Base-by-base conservation (phyloP, 35 echinoderm and acorn worm species). In the Heliocidaris erythrogramma region DNA sequence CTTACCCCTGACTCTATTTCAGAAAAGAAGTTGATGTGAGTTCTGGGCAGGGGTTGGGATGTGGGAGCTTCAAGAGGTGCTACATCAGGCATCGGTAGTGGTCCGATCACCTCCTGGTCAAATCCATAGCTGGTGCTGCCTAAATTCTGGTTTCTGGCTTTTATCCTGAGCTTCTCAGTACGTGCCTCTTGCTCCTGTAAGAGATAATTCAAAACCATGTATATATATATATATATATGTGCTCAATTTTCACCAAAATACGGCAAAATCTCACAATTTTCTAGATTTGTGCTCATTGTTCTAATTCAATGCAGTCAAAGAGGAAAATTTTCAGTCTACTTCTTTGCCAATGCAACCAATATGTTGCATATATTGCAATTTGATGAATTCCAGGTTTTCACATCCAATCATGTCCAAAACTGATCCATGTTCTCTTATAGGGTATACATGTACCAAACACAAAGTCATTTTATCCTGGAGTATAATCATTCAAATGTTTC, bases 131-230 rank as follows among this genome's bases (percentile, higher is more conserved):
- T 21, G 65, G 21, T 18, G 8, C 8, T 78, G 65, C 60, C 31
- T 47, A 65, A 24, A 94, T 18, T 85, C 47, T 94, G 95, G 21
- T 86, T 47, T 35, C 94, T 93, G 48, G 98, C 98, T 94, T 93
- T 96, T 5, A 93, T 78, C 93, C 98, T 48, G 17, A 99, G 78
- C 24, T 95, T 48, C 47, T 90, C 88, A 48, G 98, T 99, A 35
- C 98, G 94, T 49, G 96, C 95, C 84, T 99, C 98, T 96, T 97
- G 94, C 85, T 99, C 98, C 98, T 99, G 86, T 27, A 60, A 59
- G 30, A 35, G 93, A 47, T 30, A 0, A 94, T 42, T 32, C 65
- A 94, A 65, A 31, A 8, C 31, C 13, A 84, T n/a, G 9, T 30
- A 71, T 85, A 71, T 86, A 47, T 94, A 94, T 59, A 85, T 85